Evolutionary conservation across 2,797 vertebrate species (phyloP).

Genomic region (Squalus acanthias): DNA sequence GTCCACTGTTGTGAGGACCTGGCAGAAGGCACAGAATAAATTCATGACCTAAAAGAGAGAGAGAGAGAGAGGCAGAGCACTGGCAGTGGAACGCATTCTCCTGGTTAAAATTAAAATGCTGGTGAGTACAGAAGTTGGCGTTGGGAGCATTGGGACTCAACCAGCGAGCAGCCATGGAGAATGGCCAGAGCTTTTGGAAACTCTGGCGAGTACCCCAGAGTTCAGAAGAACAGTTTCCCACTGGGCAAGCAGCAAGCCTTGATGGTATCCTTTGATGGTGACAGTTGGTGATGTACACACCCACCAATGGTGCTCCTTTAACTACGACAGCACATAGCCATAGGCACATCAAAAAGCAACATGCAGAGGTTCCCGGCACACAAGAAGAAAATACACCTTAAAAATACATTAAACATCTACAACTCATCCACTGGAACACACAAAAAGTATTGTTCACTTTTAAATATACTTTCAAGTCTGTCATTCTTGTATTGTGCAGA

Average conservation of each 20-base stretch:
- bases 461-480: neutral
- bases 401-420: neutral
- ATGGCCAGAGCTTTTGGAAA: too few relatives aligned
- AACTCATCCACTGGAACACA: neutral
- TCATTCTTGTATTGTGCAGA: neutral
- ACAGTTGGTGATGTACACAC: neutral
- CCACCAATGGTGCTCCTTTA: neutral
- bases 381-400: neutral
- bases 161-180: neutral
- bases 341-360: neutral
- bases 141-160: neutral
- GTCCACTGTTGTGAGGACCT: neutral
- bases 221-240: neutral
- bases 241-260: neutral
- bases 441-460: neutral
- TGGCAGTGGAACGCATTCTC: neutral
- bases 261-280: neutral
- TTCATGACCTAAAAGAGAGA: neutral
- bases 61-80: neutral
- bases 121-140: neutral
- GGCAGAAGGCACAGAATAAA: neutral
- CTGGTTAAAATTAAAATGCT: neutral
- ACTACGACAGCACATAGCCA: neutral
- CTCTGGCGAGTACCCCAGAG: neutral
- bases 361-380: neutral